A percentile compares a stretch with the other conserved stretches of the same genome.
Conservation (phyloP, 2,113 vertebrate species). For the Naja naja region DNA sequence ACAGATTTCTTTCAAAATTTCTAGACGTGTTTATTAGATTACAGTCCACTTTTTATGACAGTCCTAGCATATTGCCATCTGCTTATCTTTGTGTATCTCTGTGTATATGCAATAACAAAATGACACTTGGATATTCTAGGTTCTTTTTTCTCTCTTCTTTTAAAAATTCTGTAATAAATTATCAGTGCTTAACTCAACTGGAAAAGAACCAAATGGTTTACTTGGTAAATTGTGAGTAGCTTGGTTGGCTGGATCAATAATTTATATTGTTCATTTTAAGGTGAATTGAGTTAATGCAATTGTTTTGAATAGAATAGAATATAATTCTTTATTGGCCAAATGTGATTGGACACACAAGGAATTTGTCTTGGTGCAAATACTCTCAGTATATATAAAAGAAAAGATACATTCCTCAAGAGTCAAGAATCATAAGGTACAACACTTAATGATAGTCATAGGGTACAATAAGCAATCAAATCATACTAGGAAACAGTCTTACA, state of each 20-base stretch:
- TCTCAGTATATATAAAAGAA: too few species aligned
- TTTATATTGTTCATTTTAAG: conserved; percentile 36
- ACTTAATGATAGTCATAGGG: too few species aligned
- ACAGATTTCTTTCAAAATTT: conserved; percentile 41
- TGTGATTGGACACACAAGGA: too few species aligned
- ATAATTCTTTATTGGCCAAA: too few species aligned
- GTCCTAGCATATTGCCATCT: conserved; percentile 41
- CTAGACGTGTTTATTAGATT: conserved; percentile 21
- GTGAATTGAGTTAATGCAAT: conserved; percentile 15
- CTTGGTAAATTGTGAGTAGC: conserved; percentile 45
- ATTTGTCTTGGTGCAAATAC: too few species aligned
- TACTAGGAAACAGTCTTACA: too few species aligned
- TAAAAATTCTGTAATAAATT: conserved; percentile 20
- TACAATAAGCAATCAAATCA: too few species aligned
- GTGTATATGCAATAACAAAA: conserved; percentile 35
- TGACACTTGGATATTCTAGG: conserved; percentile 29
- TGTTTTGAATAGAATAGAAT: neutral
- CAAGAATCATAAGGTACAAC: too few species aligned
- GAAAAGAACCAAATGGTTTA: conserved; percentile 40
- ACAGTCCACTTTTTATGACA: conserved; percentile 33
- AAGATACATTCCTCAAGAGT: too few species aligned
- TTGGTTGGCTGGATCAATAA: conserved; percentile 31
- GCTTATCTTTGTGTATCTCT: conserved; percentile 46
- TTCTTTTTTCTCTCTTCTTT: conserved; percentile 11
- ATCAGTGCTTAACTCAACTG: conserved; percentile 45